Conservation (phyloP, 2,888 invertebrate genomes). For the Eilema sororculum region DNA sequence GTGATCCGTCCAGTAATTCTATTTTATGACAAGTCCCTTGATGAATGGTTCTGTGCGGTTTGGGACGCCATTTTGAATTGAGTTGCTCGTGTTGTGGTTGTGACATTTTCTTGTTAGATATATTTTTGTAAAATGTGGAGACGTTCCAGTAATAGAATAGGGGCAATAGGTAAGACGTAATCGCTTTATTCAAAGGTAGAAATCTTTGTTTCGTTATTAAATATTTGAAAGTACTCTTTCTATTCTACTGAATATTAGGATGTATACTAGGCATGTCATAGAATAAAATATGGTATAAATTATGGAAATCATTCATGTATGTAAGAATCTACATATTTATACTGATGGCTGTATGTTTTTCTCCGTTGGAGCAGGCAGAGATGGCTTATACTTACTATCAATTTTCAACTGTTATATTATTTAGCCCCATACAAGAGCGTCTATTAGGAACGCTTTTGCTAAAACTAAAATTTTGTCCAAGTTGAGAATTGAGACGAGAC, state of each 20-base stretch:
- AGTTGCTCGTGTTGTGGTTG: slow-evolving; percentile 62
- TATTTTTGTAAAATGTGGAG: slow-evolving; percentile 10
- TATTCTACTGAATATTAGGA: neutral
- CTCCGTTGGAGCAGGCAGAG: neutral
- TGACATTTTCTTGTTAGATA: slow-evolving; percentile 41
- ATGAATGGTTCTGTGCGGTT: slow-evolving; percentile 74
- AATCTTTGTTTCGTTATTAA: neutral
- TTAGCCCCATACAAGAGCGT: neutral
- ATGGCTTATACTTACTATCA: neutral
- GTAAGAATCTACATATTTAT: neutral
- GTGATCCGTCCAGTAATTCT: slow-evolving; percentile 77
- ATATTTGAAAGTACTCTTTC: too few species aligned
- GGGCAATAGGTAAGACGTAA: neutral
- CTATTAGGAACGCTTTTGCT: too few species aligned
- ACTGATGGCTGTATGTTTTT: neutral
- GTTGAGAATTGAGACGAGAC: neutral
- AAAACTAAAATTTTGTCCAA: neutral
- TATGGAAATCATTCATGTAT: neutral
- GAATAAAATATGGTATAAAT: too few species aligned
- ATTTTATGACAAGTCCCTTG: slow-evolving; percentile 76
- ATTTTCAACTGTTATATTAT: neutral
- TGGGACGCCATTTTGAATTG: slow-evolving; percentile 72
- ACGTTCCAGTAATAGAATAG: neutral
- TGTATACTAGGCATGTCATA: neutral
- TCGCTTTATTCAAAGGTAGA: neutral